Base-by-base conservation (phyloP, 2,113 vertebrate species). In the Plecotus auritus region DNA sequence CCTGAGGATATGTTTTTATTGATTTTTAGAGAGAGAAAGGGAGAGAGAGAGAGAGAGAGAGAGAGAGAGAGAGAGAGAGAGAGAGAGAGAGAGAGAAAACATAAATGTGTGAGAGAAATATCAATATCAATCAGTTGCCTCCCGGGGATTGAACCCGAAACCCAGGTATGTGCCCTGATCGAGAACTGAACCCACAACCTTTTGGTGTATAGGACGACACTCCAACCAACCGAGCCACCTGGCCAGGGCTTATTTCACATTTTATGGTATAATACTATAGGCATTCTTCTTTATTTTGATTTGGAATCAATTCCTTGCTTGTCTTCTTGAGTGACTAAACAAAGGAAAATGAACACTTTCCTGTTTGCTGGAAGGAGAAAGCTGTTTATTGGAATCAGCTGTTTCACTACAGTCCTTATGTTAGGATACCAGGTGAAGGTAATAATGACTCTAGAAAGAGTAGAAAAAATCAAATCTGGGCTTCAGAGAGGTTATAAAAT, bases 241-340 rank as follows among this genome's bases (percentile, higher is more conserved):
- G 64, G 6, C 14, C 64, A 67, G 32, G 64, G 32, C 5, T 17
- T 28, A 37, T 88, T 76, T 32, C 45, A 72, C 17, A 77, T 92
- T 96, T 96, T 45, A 82, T 82, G 26, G 10, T 81, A 12, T 88
- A 70, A 76, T 45, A 69, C 16, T 72, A 47, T 49, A 64, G 56
- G 30, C 11, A 90, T 54, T 95, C 12, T 85, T 93, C 16, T 93
- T 96, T 37, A 37, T 82, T 87, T 94, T 82, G 40, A 90, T 8
- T 54, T 74, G 37, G 30, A 82, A 51, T 94, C 9, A 86, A 10
- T 42, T n/a, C 9, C 8, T 74, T 87, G 32, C 4, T 87, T 74
- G 32, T 90, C 35, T 56, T 82, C 73, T 40, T 73, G 40, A 11
- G 16, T 83, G 8, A 77, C 14, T 9, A 64, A 49, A 26, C 59